phyloP scores from a whole-genome alignment of 1,140 invertebrate species.

The Semibalanus balanoides region DNA sequence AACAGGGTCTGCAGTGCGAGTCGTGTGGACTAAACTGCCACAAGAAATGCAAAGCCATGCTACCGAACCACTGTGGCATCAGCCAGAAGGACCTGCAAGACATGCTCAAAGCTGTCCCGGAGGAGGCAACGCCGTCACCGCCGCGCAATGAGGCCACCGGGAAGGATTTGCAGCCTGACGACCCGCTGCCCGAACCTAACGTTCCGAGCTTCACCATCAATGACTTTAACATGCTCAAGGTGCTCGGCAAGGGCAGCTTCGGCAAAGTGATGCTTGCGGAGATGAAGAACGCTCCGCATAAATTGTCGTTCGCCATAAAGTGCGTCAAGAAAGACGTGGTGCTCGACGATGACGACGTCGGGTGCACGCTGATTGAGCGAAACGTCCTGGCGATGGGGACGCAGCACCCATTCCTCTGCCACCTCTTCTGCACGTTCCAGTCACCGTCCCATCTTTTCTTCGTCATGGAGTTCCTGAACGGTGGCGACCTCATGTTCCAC shows the following conservation, averaged over 20 bases:
- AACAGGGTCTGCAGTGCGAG: slow-evolving; percentile 92
- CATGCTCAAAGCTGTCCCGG: slow-evolving; percentile 45
- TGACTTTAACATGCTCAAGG: slow-evolving; percentile 87
- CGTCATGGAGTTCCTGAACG: slow-evolving; percentile 98
- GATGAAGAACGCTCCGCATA: slow-evolving; percentile 59
- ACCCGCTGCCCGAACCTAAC: not conserved
- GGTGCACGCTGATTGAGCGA: slow-evolving; percentile 93
- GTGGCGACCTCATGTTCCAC: slow-evolving; percentile 99
- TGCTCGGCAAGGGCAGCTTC: slow-evolving; percentile 90
- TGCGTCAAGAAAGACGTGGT: slow-evolving; percentile 97
- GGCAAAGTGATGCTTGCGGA: slow-evolving; percentile 92
- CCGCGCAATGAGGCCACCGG: not conserved
- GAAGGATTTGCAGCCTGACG: no score
- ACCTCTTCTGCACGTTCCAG: slow-evolving; percentile 96
- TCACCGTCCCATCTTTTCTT: slow-evolving; percentile 96
- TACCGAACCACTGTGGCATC: slow-evolving; percentile 92
- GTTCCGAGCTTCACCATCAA: slow-evolving; percentile 59
- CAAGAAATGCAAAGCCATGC: slow-evolving; percentile 91
- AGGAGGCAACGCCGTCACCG: no score
- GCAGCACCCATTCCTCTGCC: slow-evolving; percentile 93
- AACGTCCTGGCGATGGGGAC: slow-evolving; percentile 92
- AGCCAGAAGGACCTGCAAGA: slow-evolving; percentile 95
- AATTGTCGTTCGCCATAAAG: slow-evolving; percentile 93
- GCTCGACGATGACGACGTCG: slow-evolving; percentile 95
- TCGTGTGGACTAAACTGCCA: slow-evolving; percentile 92